These are phyloP conservation scores for Pseudopipra pipra DNA, from an alignment of 2,113 vertebrate species.

Conservation along the genomic window DNA sequence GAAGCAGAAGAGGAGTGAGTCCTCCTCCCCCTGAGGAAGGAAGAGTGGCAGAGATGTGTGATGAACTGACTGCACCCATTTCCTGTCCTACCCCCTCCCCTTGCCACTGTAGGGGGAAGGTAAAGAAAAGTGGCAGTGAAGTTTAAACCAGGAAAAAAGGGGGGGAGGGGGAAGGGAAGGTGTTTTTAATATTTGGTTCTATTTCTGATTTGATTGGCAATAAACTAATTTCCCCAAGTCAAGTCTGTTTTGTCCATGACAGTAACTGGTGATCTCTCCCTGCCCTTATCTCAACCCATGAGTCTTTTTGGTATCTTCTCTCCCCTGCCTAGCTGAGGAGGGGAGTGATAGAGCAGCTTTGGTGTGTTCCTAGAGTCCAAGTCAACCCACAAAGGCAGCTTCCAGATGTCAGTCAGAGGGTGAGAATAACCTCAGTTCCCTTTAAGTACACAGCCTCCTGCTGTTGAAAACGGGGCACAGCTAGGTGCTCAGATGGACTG, in stretches of 20 bases:
- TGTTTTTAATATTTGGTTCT: neutral
- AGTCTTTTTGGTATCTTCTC: neutral
- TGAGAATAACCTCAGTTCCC: neutral
- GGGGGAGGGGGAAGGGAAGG: neutral
- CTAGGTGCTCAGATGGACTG: neutral
- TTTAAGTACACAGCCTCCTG: neutral
- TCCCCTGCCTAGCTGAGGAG: neutral
- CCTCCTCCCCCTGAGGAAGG: neutral
- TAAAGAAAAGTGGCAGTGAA: neutral
- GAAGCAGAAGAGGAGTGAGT: neutral
- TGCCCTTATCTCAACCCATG: neutral
- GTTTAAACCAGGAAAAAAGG: neutral
- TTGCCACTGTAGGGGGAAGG: fast-evolving
- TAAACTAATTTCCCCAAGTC: neutral
- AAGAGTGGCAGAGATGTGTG: neutral
- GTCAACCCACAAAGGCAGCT: neutral
- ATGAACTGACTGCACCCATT: neutral
- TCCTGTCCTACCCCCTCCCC: neutral
- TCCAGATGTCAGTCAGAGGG: neutral
- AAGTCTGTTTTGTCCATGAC: neutral
- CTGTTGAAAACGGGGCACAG: neutral
- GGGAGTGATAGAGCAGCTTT: neutral
- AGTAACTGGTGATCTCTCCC: neutral
- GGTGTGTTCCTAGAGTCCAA: neutral
- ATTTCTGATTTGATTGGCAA: neutral